phyloP scores from a whole-genome alignment of 2,113 vertebrate species.

The Tachysurus vachellii region DNA sequence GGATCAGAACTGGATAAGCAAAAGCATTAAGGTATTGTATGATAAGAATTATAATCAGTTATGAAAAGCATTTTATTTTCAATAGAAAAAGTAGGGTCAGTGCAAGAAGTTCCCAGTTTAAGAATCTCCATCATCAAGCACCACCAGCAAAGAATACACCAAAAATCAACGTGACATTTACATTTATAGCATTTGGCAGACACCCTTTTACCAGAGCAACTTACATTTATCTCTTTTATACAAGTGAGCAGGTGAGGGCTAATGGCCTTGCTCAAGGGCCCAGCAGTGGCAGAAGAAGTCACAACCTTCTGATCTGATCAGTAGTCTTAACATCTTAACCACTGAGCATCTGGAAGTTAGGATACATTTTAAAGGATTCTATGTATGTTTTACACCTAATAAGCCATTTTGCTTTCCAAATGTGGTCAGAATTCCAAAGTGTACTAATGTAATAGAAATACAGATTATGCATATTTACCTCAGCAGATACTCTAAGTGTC shows the following conservation, averaged over 20 bases:
- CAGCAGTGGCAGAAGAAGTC: too few species aligned
- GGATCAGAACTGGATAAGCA: not conserved
- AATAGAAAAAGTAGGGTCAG: not conserved
- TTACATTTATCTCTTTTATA: too few species aligned
- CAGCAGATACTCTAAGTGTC: not conserved
- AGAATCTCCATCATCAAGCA: not conserved
- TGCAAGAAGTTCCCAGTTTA: not conserved
- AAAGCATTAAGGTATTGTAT: not conserved
- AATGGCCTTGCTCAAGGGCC: too few species aligned
- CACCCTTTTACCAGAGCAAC: too few species aligned
- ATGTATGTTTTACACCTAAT: not conserved
- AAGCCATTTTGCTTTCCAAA: not conserved
- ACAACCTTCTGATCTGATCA: too few species aligned
- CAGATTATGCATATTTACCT: not conserved
- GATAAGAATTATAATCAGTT: not conserved
- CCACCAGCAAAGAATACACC: not conserved
- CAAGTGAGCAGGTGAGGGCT: too few species aligned
- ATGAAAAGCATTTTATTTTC: not conserved
- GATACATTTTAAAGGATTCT: not conserved
- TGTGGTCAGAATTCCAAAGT: not conserved
- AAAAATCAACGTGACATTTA: not conserved
- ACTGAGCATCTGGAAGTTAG: too few species aligned
- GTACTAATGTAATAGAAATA: not conserved
- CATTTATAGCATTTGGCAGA: too few species aligned
- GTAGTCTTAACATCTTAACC: too few species aligned